Conservation (phyloP, 2,888 invertebrate species). For the Agonopterix arenella region DNA sequence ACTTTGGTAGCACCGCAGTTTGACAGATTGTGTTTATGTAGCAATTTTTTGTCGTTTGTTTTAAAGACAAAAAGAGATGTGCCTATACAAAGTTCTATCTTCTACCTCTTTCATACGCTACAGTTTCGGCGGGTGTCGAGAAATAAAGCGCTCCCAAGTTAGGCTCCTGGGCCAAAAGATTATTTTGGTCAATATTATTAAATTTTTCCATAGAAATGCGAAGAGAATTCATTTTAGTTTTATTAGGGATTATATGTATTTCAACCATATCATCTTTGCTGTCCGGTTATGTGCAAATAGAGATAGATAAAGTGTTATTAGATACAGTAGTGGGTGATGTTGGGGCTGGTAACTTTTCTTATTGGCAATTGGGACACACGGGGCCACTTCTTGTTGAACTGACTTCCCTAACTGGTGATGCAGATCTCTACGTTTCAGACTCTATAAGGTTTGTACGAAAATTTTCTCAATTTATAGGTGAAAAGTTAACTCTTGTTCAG, state of each 20-base stretch:
- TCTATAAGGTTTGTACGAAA: slow-evolving; percentile 40
- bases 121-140: too few species aligned
- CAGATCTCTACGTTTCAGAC: slow-evolving; percentile 63
- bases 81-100: not conserved
- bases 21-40: not conserved
- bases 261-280: slow-evolving; percentile 53
- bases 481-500: not conserved
- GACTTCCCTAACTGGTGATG: slow-evolving; percentile 55
- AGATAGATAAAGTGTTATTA: slow-evolving; percentile 46
- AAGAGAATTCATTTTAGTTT: slow-evolving; percentile 51
- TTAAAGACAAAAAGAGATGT: not conserved
- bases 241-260: slow-evolving; percentile 53
- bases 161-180: too few species aligned
- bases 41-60: too few species aligned
- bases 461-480: not conserved
- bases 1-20: not conserved
- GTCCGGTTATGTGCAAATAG: slow-evolving; percentile 39
- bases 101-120: not conserved
- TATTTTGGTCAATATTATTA: not conserved
- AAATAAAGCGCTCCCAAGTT: too few species aligned
- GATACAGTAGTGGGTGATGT: slow-evolving; percentile 55
- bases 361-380: slow-evolving; percentile 59
- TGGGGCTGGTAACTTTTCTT: slow-evolving; percentile 63
- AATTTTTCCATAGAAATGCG: slow-evolving; percentile 37
- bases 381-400: slow-evolving; percentile 57